These are phyloP conservation scores for Netelia inedita DNA, from an alignment of 2,888 invertebrate species.

Conservation along the genomic window DNA sequence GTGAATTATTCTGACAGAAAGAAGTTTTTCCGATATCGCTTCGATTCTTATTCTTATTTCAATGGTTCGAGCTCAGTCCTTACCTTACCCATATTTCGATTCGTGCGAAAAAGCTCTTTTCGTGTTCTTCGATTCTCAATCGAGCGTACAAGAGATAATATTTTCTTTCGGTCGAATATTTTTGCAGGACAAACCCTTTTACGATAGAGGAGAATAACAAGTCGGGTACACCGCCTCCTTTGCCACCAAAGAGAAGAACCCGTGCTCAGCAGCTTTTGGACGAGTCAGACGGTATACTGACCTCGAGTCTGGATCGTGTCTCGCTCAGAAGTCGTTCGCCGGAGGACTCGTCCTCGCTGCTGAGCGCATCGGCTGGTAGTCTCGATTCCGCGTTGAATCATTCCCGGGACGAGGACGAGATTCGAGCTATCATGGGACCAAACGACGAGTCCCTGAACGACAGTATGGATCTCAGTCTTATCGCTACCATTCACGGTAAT, in stretches of 20 bases:
- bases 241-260: slow-evolving; percentile 91
- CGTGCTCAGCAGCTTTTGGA: slow-evolving; percentile 86
- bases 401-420: slow-evolving; percentile 93
- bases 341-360: slow-evolving; percentile 89
- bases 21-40: neutral
- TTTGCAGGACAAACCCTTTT: slow-evolving; percentile 78
- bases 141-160: slow-evolving; percentile 9
- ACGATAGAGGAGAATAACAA: slow-evolving; percentile 86
- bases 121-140: neutral
- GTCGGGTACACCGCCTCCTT: slow-evolving; percentile 91
- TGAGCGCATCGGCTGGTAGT: slow-evolving; percentile 91
- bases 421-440: slow-evolving; percentile 88
- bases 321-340: slow-evolving; percentile 92
- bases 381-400: slow-evolving; percentile 95
- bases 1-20: slow-evolving; percentile 82
- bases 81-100: neutral
- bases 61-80: neutral
- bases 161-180: slow-evolving; percentile 1
- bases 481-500: slow-evolving; percentile 85
- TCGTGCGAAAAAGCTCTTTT: slow-evolving; percentile 2
- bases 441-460: slow-evolving; percentile 84
- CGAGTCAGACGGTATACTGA: slow-evolving; percentile 86
- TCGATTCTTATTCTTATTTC: slow-evolving; percentile 1
- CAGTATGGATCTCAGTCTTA: slow-evolving; percentile 84
- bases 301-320: slow-evolving; percentile 89